Base-by-base conservation (phyloP, 2,888 invertebrate genomes). In the Drosophila quinaria region DNA sequence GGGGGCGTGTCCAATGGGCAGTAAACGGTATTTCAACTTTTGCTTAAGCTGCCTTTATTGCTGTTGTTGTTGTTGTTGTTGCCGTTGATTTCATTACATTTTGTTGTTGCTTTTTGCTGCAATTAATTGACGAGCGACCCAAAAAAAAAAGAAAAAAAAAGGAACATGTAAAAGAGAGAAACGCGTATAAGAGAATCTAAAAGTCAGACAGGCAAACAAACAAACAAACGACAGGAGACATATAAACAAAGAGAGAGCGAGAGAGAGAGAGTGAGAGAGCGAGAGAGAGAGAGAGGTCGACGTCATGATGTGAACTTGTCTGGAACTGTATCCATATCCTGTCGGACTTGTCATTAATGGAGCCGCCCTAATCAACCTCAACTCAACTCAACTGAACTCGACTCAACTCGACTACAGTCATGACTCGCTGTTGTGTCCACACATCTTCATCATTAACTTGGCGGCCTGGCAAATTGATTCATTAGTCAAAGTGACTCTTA, bases 401-500 rank as follows among this genome's bases (percentile, higher is more conserved):
- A 64, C 19, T 33, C 44, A 10, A 46, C 35, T 56, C 39, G 17
- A 19, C 39, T 49, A 46, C 41, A 52, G 55, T 55, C 44, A 55
- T 55, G 59, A 35, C 41, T 49, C 52, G 54, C 59, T 49, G 17
- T 41, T 62, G 58, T 65, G 61, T 55, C 56, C 52, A 81, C 78
- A 72, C 78, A 80, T 83, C 83, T 72, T 83, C 83, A 86, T 83
- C 73, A 81, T 83, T 72, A 74, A 73, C 58, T 87, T 70, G 70
- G 71, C 74, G 82, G 72, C 68, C 87, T 70, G 86, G 88, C 89
- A 89, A 87, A 87, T 87, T 87, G 90, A 90, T 87, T 87, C 87
- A 87, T 87, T 90, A 87, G 87, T 88, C 89, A 90, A 87, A 87
- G 87, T 90, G 90, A 90, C 90, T 90, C 75, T 90, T 88, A 88